A percentile compares a stretch with the other conserved stretches of the same genome.
phyloP scores from a whole-genome alignment of 2,113 vertebrate genomes.

The Tetrax tetrax region DNA sequence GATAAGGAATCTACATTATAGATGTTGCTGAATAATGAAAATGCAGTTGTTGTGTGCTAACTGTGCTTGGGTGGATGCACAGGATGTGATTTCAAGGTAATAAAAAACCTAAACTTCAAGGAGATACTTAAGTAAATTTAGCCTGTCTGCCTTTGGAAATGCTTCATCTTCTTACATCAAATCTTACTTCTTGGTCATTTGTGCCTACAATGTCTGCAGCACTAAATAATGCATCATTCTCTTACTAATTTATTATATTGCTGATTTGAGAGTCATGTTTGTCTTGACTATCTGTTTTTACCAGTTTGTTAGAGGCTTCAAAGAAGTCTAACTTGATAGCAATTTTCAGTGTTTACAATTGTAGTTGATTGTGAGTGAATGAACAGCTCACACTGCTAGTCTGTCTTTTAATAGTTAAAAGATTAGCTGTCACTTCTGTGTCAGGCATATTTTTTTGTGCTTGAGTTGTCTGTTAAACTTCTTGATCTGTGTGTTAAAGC shows the following conservation, averaged over 20 bases:
- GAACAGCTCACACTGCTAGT: neutral
- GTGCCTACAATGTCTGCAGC: neutral
- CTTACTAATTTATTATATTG: neutral
- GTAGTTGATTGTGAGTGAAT: neutral
- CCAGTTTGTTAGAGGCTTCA: neutral
- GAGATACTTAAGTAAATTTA: neutral
- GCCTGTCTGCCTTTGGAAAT: neutral
- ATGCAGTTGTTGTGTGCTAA: neutral
- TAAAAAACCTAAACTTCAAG: neutral
- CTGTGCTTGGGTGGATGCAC: neutral
- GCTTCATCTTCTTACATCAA: neutral
- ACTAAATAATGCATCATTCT: neutral
- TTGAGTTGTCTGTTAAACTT: neutral
- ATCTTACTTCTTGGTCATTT: neutral
- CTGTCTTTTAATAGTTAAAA: neutral
- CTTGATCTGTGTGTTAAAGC: neutral
- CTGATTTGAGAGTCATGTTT: neutral
- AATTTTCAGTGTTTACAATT: neutral
- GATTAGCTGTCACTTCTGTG: neutral
- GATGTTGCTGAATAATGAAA: neutral
- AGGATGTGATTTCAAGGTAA: neutral
- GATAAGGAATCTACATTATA: neutral
- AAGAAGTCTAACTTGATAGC: neutral
- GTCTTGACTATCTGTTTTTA: neutral
- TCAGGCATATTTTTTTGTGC: neutral